Evolutionary conservation across 2,888 invertebrate genomes (phyloP).

Genomic region (Tethea ocularis): DNA sequence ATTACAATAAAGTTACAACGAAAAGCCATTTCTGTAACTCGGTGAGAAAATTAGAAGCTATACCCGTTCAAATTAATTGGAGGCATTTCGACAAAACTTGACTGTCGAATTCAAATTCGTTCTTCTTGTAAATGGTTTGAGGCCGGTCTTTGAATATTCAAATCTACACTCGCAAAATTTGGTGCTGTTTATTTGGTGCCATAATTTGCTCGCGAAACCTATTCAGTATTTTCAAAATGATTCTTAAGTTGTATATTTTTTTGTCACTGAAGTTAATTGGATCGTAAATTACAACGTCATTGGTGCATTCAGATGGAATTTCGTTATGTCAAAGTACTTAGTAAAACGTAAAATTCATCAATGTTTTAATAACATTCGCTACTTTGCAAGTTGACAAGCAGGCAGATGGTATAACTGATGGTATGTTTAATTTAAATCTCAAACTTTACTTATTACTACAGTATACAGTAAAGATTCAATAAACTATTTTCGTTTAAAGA

Average conservation of each 20-base stretch:
- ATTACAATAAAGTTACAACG: background rate
- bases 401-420: too few relatives aligned
- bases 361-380: background rate
- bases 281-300: background rate
- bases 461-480: too few relatives aligned
- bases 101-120: conserved; percentile 38
- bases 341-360: background rate
- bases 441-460: too few relatives aligned
- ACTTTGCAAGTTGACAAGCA: too few relatives aligned
- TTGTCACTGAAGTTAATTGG: background rate
- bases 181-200: conserved; percentile 33
- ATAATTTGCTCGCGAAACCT: conserved; percentile 27
- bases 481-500: too few relatives aligned
- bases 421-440: too few relatives aligned
- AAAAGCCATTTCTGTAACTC: conserved; percentile 14
- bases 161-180: conserved; percentile 26
- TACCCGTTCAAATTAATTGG: conserved; percentile 33
- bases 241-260: conserved; percentile 4
- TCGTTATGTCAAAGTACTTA: background rate
- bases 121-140: conserved; percentile 37
- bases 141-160: conserved; percentile 45
- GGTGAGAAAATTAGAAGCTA: conserved; percentile 29
- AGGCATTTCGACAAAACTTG: conserved; percentile 35
- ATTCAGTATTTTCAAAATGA: conserved; percentile 23
- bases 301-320: background rate